A percentile compares a stretch with the other conserved stretches of the same genome.
Evolutionary conservation across 2,797 vertebrate genomes (phyloP).

Genomic region (Malurus splendens): DNA sequence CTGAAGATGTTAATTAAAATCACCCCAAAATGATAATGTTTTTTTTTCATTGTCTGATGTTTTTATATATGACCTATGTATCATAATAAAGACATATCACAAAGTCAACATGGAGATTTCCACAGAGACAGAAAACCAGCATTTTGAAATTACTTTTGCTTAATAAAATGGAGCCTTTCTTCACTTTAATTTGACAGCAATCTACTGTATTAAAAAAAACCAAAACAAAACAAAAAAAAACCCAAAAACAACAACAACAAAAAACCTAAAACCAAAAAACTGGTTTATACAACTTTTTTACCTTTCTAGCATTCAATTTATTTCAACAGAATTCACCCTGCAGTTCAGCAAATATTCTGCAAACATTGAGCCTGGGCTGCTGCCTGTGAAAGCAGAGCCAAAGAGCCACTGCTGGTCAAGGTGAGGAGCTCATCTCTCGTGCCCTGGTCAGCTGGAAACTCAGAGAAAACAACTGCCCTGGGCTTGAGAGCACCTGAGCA

Average conservation of each 20-base stretch:
- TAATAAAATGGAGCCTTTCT: not conserved
- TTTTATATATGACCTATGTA: not conserved
- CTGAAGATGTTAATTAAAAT: slow-evolving; percentile 10
- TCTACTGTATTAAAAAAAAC: not conserved
- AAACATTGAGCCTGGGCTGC: not conserved
- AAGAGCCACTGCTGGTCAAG: not conserved
- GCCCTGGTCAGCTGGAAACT: not conserved
- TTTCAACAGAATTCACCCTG: not conserved
- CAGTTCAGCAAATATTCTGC: not conserved
- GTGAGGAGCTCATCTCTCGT: not conserved
- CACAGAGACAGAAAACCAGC: not conserved
- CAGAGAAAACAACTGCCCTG: not conserved
- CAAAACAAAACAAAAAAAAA: no score
- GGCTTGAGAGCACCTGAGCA: not conserved
- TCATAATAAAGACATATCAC: not conserved
- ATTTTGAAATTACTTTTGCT: not conserved
- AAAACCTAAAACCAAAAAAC: not conserved
- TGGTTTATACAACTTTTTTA: not conserved
- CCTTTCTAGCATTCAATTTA: not conserved
- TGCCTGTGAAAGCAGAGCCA: not conserved
- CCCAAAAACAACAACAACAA: no score
- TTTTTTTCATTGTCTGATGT: not conserved
- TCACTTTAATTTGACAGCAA: not conserved
- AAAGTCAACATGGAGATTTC: not conserved
- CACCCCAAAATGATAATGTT: not conserved